Evolutionary conservation across 1,140 invertebrate genomes (phyloP).

Genomic region (Leptonema lineaticorne): DNA sequence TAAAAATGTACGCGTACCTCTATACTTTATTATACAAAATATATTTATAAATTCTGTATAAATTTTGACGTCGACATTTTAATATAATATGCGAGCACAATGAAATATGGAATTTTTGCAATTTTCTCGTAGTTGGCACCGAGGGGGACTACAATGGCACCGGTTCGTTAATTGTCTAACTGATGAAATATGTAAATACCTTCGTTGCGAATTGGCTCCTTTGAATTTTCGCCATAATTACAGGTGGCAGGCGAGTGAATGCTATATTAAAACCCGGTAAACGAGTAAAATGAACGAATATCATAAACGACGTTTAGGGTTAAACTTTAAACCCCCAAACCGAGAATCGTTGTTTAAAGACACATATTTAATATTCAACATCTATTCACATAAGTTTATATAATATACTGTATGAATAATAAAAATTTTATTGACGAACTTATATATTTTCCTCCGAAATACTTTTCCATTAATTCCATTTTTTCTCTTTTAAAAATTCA

Average conservation of each 20-base stretch:
- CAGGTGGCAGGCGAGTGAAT: slow-evolving; percentile 32
- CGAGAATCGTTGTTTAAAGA: no score
- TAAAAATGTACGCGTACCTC: no score
- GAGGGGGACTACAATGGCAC: slow-evolving; percentile 10
- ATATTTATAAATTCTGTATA: slow-evolving; percentile 3
- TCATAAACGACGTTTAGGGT: background rate
- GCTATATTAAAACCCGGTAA: slow-evolving; percentile 29
- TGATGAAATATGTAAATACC: slow-evolving; percentile 37
- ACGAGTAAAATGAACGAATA: slow-evolving; percentile 1
- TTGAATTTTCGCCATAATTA: slow-evolving; percentile 36
- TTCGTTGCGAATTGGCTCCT: slow-evolving; percentile 29
- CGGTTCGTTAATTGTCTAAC: slow-evolving; percentile 31
- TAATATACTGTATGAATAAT: no score
- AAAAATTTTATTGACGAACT: no score
- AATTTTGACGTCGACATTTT: no score
- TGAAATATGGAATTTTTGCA: no score
- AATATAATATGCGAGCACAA: no score
- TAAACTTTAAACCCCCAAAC: background rate
- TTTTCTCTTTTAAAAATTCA: background rate
- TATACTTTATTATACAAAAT: no score
- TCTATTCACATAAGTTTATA: no score
- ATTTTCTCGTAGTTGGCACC: no score
- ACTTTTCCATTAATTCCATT: background rate
- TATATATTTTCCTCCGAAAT: no score
- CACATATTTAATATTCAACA: no score